These are phyloP conservation scores for Lamproptera curius DNA, from an alignment of 2,888 invertebrate species.

Conservation along the genomic window DNA sequence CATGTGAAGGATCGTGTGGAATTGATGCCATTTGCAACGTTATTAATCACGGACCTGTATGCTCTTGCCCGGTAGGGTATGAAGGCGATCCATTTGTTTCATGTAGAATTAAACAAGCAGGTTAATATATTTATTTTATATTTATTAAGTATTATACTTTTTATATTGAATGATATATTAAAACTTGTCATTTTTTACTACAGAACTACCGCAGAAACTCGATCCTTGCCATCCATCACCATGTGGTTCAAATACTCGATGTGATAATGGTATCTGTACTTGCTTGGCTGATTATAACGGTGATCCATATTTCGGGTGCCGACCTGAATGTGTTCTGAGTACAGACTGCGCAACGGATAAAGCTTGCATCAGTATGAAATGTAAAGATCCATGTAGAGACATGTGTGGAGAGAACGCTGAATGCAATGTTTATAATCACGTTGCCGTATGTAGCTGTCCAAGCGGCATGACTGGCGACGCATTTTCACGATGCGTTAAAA, in stretches of 20 bases:
- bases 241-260: slow-evolving; percentile 87
- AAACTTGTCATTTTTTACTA: slow-evolving; percentile 27
- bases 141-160: too few relatives aligned
- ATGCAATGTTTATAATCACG: slow-evolving; percentile 87
- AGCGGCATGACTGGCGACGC: slow-evolving; percentile 83
- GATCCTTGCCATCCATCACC: slow-evolving; percentile 87
- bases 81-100: slow-evolving; percentile 87
- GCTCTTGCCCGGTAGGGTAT: slow-evolving; percentile 80
- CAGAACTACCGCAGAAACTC: slow-evolving; percentile 51
- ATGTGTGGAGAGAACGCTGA: slow-evolving; percentile 87
- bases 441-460: slow-evolving; percentile 80
- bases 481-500: slow-evolving; percentile 80
- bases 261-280: slow-evolving; percentile 84
- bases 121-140: too few relatives aligned
- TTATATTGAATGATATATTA: too few relatives aligned
- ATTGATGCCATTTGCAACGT: slow-evolving; percentile 84
- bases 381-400: slow-evolving; percentile 90
- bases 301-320: slow-evolving; percentile 86
- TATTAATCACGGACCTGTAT: slow-evolving; percentile 86
- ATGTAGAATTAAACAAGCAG: slow-evolving; percentile 77
- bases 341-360: slow-evolving; percentile 87
- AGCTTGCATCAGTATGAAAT: slow-evolving; percentile 88
- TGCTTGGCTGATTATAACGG: slow-evolving; percentile 88
- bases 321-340: slow-evolving; percentile 89
- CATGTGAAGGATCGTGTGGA: slow-evolving; percentile 88